These are phyloP conservation scores for Glaucomys volans DNA, from an alignment of 2,113 vertebrate species.

Conservation along the genomic window DNA sequence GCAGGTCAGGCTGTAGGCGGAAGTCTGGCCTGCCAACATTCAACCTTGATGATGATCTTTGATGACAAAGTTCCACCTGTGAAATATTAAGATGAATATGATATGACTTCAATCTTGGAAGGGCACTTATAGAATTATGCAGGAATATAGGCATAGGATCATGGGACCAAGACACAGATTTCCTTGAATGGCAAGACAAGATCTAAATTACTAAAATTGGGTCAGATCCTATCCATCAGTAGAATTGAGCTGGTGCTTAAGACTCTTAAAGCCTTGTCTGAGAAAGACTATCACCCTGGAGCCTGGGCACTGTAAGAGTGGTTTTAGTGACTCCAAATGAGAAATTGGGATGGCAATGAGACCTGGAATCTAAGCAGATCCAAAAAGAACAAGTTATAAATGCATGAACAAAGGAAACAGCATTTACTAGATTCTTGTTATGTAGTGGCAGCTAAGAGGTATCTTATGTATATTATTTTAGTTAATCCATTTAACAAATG, in stretches of 20 bases:
- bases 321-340: background rate
- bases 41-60: background rate
- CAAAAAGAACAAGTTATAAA: background rate
- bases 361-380: background rate
- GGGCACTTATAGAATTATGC: background rate
- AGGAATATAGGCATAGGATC: background rate
- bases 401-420: background rate
- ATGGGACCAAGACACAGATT: background rate
- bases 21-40: background rate
- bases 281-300: background rate
- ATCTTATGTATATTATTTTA: background rate
- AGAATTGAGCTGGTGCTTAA: background rate
- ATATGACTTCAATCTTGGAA: background rate
- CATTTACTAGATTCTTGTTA: background rate
- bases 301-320: background rate
- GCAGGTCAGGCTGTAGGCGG: background rate
- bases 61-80: background rate
- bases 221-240: background rate
- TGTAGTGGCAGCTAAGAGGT: background rate
- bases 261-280: background rate
- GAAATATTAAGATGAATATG: background rate
- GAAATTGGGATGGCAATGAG: background rate
- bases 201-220: background rate
- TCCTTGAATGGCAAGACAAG: background rate
- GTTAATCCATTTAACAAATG: background rate